Evolutionary conservation across 2,888 invertebrate genomes (phyloP).

Genomic region (Oscheius sp.): DNA sequence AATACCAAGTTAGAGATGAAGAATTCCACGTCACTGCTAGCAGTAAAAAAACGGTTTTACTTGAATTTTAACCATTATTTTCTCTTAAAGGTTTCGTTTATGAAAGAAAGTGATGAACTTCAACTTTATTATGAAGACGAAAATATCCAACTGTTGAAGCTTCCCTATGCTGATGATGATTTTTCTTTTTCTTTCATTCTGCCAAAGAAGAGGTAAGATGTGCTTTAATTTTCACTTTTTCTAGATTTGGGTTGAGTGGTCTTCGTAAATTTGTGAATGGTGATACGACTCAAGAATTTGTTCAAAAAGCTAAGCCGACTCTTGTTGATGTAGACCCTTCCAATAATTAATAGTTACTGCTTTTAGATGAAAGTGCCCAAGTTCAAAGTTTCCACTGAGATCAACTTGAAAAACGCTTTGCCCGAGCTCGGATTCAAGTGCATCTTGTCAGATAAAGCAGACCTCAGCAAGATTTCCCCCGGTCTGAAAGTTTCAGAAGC

Average conservation of each 20-base stretch:
- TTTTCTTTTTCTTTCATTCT: not conserved
- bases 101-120: not conserved
- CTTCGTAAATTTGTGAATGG: not conserved
- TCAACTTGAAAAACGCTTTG: constrained; percentile 19
- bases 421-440: constrained; percentile 24
- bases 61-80: too few species aligned
- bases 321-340: not conserved
- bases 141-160: not conserved
- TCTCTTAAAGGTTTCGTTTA: too few species aligned
- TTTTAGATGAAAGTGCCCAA: constrained; percentile 33
- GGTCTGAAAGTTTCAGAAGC: not conserved
- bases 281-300: not conserved
- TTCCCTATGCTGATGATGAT: not conserved
- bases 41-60: too few species aligned
- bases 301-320: not conserved
- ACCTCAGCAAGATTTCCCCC: constrained; percentile 26
- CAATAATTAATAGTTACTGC: too few species aligned
- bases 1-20: too few species aligned
- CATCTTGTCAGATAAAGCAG: constrained; percentile 29
- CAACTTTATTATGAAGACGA: not conserved
- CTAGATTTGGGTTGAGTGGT: not conserved
- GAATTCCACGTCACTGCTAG: too few species aligned
- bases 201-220: not conserved
- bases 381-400: constrained; percentile 28
- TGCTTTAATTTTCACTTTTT: not conserved